These are phyloP conservation scores for Gymnoscopelus braueri DNA, from an alignment of 2,797 vertebrate genomes.

Conservation along the genomic window DNA sequence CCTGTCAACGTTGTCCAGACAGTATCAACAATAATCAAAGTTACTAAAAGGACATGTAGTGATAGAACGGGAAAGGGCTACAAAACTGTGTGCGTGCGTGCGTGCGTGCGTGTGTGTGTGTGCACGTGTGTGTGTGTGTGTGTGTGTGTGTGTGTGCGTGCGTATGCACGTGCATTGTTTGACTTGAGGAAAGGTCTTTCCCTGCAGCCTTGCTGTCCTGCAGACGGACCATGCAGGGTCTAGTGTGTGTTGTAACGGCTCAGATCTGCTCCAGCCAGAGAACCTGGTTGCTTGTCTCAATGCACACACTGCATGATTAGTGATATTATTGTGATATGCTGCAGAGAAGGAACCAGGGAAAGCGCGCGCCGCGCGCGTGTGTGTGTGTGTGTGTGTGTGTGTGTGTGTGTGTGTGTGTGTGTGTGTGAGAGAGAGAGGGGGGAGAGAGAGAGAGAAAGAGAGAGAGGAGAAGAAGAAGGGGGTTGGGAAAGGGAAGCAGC, in stretches of 20 bases:
- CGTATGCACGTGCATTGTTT: conserved; percentile 30
- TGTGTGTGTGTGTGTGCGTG: background rate
- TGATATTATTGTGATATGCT: conserved; percentile 64
- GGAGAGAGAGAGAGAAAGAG: conserved; percentile 27
- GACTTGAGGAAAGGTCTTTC: conserved; percentile 39
- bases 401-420: conserved; percentile 9
- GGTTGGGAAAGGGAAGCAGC: conserved; percentile 76
- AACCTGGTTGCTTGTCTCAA: conserved; percentile 60
- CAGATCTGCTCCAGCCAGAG: conserved; percentile 47
- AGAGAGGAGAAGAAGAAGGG: conserved; percentile 58
- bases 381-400: background rate
- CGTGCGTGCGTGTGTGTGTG: too few species aligned
- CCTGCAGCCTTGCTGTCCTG: conserved; percentile 22
- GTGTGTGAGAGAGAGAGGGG: conserved; percentile 9
- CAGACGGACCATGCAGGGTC: conserved; percentile 16
- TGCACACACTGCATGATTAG: conserved; percentile 68
- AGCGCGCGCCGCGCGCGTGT: background rate
- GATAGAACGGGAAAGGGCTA: too few species aligned
- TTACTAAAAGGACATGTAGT: too few species aligned
- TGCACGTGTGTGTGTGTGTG: background rate
- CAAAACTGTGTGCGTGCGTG: too few species aligned
- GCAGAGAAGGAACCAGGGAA: conserved; percentile 1
- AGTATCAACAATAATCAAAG: too few species aligned
- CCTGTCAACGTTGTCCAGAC: too few species aligned
- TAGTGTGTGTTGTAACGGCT: conserved; percentile 28